These are phyloP conservation scores for Holothuria glaberrima DNA, from an alignment of 35 echinoderm and acorn worm species.

Conservation along the genomic window DNA sequence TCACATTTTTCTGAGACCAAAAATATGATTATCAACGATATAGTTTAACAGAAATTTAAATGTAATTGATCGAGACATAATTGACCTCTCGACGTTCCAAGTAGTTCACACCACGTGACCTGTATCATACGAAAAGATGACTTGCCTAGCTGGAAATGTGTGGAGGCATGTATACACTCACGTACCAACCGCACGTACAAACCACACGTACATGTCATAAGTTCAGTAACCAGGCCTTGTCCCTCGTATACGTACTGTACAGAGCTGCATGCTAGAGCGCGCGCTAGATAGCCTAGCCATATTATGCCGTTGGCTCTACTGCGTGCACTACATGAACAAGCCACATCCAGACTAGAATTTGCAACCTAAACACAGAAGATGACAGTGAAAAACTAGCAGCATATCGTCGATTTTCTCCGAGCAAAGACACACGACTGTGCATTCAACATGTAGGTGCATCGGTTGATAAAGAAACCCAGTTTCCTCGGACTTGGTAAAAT, in stretches of 20 bases:
- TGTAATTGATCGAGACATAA: not conserved
- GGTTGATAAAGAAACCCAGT: not conserved
- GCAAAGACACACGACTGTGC: not conserved
- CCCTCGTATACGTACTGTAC: too few relatives aligned
- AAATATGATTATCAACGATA: not conserved
- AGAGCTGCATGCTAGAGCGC: too few relatives aligned
- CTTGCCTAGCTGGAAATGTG: slow-evolving; percentile 34
- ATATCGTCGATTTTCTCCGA: not conserved
- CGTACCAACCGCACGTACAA: not conserved
- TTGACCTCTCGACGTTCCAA: slow-evolving; percentile 16
- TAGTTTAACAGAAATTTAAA: not conserved
- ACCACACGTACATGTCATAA: not conserved
- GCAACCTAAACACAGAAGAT: too few relatives aligned
- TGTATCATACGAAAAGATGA: not conserved
- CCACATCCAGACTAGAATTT: too few relatives aligned
- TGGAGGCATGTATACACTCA: too few relatives aligned
- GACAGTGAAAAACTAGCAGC: too few relatives aligned
- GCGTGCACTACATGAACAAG: too few relatives aligned
- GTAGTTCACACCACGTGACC: slow-evolving; percentile 47
- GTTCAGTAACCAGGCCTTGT: not conserved
- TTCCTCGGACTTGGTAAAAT: not conserved
- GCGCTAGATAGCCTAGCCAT: too few relatives aligned
- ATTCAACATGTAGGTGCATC: not conserved
- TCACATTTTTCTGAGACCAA: not conserved
- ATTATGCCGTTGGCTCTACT: too few relatives aligned